Base-by-base conservation (phyloP, 2,888 invertebrate species). In the Drosophila affinis region DNA sequence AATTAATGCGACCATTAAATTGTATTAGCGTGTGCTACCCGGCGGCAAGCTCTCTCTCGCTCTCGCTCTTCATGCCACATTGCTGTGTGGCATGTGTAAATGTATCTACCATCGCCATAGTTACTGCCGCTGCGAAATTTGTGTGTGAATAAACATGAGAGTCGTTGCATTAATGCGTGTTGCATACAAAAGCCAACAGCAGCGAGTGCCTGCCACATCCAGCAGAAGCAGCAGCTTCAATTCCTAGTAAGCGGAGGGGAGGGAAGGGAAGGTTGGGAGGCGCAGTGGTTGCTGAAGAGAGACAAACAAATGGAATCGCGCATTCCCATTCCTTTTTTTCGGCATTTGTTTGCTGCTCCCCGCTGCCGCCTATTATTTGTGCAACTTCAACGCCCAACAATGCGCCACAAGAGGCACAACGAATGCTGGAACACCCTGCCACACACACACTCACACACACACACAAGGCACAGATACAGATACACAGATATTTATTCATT, bases 1-100 rank as follows among this genome's bases (percentile, higher is more conserved):
- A 86, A 87, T 86, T 83, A 87, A 87, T 86, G 86, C 87, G 76
- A 83, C 81, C 86, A 86, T 85, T 87, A 86, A 86, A 87, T 87
- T 86, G 87, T 85, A 86, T 86, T 85, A 86, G 85, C 79, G 83
- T 76, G 81, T 74, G 79, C 75, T 83, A 81, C 81, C 82, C 81
- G 83, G 81, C 86, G 86, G 34, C 34, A 39, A 39, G 34, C 34
- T 34, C 80, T 79, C 34, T 6, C 44, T 32, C 18, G 10, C 45
- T 29, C 51, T 45, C 18, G n/a, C n/a, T 32, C 59, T 79, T 72
- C 71, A 49, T 58, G 64, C 58, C 59, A 55, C 65, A 44, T 44
- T 56, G 61, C 55, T 60, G 54, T 54, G 60, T 64, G 71, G 56
- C 55, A 24, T 54, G 29, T 34, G 12, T 48, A 53, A 34, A 34